Conservation (phyloP, 2,888 invertebrate species). For the Drosophila colorata region DNA sequence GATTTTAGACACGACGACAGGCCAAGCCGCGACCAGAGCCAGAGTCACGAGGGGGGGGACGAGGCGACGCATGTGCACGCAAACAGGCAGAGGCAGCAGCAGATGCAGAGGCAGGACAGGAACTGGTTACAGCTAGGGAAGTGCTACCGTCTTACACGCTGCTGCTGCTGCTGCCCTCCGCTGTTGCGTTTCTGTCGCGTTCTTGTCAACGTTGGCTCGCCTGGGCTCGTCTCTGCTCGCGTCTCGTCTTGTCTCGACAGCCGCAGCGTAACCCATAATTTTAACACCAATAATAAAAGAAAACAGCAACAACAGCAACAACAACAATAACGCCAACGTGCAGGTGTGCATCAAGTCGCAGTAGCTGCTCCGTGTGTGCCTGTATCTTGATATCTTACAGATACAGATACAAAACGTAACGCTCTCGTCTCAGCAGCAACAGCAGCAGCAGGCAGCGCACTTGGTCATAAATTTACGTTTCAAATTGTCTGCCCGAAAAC, state of each 20-base stretch:
- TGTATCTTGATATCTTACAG: slow-evolving; percentile 75
- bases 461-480: slow-evolving; percentile 80
- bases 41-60: slow-evolving; percentile 22
- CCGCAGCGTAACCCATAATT: slow-evolving; percentile 76
- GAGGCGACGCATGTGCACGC: slow-evolving; percentile 46
- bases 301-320: slow-evolving; percentile 45
- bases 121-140: slow-evolving; percentile 75
- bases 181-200: slow-evolving; percentile 46
- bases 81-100: slow-evolving; percentile 10
- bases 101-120: slow-evolving; percentile 34
- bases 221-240: slow-evolving; percentile 37
- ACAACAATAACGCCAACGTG: slow-evolving; percentile 56
- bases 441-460: slow-evolving; percentile 43
- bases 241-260: slow-evolving; percentile 35
- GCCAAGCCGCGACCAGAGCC: slow-evolving; percentile 30
- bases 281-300: slow-evolving; percentile 80
- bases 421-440: slow-evolving; percentile 41
- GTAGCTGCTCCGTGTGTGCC: slow-evolving; percentile 58
- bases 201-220: slow-evolving; percentile 70
- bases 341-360: slow-evolving; percentile 80
- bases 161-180: not conserved
- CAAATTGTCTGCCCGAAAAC: slow-evolving; percentile 71
- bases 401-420: slow-evolving; percentile 71
- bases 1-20: slow-evolving; percentile 75
- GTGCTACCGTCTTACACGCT: slow-evolving; percentile 79